Evolutionary conservation across 53 echinoderm and acorn worm species (phyloP).

Genomic region (Hippasteria phrygiana): DNA sequence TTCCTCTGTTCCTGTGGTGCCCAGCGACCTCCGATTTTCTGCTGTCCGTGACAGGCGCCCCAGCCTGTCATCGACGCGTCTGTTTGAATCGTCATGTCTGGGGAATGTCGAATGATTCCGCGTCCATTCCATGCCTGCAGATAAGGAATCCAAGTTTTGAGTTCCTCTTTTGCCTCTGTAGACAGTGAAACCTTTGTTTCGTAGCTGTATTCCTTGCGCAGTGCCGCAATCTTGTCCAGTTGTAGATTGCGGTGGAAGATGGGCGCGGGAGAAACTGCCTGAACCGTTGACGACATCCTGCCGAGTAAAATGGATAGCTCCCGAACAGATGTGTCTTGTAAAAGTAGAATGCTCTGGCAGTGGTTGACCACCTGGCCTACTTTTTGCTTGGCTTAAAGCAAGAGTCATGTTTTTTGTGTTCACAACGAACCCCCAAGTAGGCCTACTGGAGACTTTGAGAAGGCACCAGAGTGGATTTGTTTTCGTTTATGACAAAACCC

Average conservation of each 20-base stretch:
- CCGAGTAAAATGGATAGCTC: not conserved
- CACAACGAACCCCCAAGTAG: not conserved
- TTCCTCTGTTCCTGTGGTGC: not conserved
- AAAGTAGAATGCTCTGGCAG: no score
- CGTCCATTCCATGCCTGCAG: not conserved
- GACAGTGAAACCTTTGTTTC: not conserved
- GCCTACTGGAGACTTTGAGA: not conserved
- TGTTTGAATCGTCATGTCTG: constrained; percentile 3
- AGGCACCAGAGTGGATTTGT: not conserved
- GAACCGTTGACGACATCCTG: not conserved
- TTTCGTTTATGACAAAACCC: not conserved
- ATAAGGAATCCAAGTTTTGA: not conserved
- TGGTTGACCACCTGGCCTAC: not conserved
- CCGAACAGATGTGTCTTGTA: no score
- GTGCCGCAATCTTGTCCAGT: not conserved
- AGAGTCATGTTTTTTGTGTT: not conserved
- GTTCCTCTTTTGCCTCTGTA: not conserved
- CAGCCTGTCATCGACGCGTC: constrained; percentile 13
- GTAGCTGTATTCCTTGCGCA: no score
- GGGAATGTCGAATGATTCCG: not conserved
- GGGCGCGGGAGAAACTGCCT: not conserved
- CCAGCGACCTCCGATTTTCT: not conserved
- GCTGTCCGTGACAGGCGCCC: not conserved
- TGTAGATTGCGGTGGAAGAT: not conserved
- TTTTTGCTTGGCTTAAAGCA: not conserved